phyloP scores from a whole-genome alignment of 2,888 invertebrate genomes.

The Bembecia ichneumoniformis region DNA sequence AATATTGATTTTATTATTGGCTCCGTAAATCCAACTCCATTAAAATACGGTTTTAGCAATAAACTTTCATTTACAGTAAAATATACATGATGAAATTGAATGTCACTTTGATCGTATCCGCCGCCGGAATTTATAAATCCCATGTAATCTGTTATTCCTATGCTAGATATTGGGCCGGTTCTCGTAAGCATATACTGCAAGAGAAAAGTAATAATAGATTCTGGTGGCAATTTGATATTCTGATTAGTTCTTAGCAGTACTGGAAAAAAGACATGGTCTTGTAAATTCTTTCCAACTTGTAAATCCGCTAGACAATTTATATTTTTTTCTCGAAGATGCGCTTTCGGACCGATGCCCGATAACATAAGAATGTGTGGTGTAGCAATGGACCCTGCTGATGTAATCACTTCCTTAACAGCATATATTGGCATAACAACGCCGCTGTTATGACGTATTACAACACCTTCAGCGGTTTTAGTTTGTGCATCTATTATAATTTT shows the following conservation, averaged over 20 bases:
- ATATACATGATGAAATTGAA: constrained; percentile 55
- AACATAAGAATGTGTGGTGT: constrained; percentile 65
- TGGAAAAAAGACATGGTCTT: constrained; percentile 59
- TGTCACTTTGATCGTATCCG: constrained; percentile 53
- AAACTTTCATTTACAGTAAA: constrained; percentile 28
- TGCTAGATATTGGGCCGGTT: constrained; percentile 53
- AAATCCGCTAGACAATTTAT: constrained; percentile 44
- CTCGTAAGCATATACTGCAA: constrained; percentile 60
- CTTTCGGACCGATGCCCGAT: constrained; percentile 62
- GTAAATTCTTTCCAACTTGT: constrained; percentile 62
- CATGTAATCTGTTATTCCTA: constrained; percentile 56
- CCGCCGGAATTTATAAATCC: constrained; percentile 63
- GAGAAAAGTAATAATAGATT: constrained; percentile 28
- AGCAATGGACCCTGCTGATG: constrained; percentile 61
- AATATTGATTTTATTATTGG: constrained; percentile 26
- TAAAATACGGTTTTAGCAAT: constrained; percentile 21
- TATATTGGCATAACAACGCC: constrained; percentile 31
- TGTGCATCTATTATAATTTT: constrained; percentile 59
- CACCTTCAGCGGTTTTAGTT: constrained; percentile 44
- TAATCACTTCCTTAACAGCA: constrained; percentile 57
- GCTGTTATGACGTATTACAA: constrained; percentile 39
- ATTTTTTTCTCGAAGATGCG: constrained; percentile 34
- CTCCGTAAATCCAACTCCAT: constrained; percentile 28
- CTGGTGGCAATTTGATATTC: constrained; percentile 14
- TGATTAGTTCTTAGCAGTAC: constrained; percentile 23